Base-by-base conservation (phyloP, 2,797 vertebrate species). In the Pempheris klunzingeri region DNA sequence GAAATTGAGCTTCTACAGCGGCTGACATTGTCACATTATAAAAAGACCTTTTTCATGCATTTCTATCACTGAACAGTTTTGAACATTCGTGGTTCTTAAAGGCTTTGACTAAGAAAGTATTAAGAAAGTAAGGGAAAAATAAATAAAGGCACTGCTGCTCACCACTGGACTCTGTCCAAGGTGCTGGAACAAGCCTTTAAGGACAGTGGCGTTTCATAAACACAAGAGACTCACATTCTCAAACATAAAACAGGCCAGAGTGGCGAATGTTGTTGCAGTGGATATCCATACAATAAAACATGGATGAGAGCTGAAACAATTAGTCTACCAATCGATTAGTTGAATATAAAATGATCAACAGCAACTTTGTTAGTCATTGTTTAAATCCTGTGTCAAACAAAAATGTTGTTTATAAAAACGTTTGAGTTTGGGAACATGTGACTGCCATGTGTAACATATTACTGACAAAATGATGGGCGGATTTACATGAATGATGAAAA, bases 81-180 rank as follows among this genome's bases (percentile, higher is more conserved):
- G 1, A 61, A 52, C 43, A 15, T 22, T 32, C 7, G 44, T 53
- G 12, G 8, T 38, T 68, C 10, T 63, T 61, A 39, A 59, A 73
- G 32, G n/a, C 39, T 60, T 55, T 69, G 34, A 32, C 34, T 32
- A 3, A 38, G 43, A 65, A 62, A 11, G 11, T 59, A 14, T 38
- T 43, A 28, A 15, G 50, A 52, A 34, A 61, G 41, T 9, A 80
- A 49, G 20, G n/a, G 66, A 76, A 30, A 28, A 43, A 38, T 52
- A 60, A 49, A 38, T n/a, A n/a, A 3, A 32, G 34, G 18, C 22
- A 2, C 43, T 58, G 66, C 52, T 38, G 50, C 55, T 50, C 11
- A 18, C 15, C 12, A 24, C 60, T 84, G 72, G 71, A 84, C 84
- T 80, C 88, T 84, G 70, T 91, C 90, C 90, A 90, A 80, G 86